Conservation (phyloP, 2,797 vertebrate species). For the Sebastes dallii region DNA sequence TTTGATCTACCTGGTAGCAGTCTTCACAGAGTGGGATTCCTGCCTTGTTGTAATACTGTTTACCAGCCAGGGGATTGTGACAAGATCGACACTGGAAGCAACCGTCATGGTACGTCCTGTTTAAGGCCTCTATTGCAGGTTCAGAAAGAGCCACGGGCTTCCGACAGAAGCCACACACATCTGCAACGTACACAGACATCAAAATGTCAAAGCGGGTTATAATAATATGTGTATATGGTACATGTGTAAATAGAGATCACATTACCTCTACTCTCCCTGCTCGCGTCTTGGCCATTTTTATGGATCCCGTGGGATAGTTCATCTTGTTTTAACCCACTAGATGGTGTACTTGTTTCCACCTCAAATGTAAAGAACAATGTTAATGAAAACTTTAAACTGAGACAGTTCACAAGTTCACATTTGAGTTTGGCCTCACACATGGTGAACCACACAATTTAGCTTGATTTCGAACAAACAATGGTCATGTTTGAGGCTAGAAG, state of each 20-base stretch:
- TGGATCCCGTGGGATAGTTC: slow-evolving; percentile 29
- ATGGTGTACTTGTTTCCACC: slow-evolving; percentile 61
- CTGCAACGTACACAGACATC: slow-evolving; percentile 71
- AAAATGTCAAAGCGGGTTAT: slow-evolving; percentile 16
- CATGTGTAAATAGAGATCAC: slow-evolving; percentile 12
- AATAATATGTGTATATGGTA: not conserved
- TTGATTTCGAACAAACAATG: not conserved
- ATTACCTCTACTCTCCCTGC: slow-evolving; percentile 69
- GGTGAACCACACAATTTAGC: not conserved
- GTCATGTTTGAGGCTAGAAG: not conserved
- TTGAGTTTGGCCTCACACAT: not conserved
- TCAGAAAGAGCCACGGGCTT: slow-evolving; percentile 83
- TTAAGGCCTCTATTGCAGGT: slow-evolving; percentile 87
- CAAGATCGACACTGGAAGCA: slow-evolving; percentile 94
- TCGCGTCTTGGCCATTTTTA: slow-evolving; percentile 43
- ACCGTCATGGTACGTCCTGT: slow-evolving; percentile 88
- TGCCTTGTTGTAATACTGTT: slow-evolving; percentile 91
- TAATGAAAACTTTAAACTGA: not conserved
- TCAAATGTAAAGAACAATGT: slow-evolving; percentile 29
- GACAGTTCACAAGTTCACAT: not conserved
- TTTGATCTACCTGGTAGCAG: slow-evolving; percentile 88
- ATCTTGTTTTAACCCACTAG: slow-evolving; percentile 65
- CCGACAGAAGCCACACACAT: slow-evolving; percentile 94
- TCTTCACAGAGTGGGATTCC: slow-evolving; percentile 88
- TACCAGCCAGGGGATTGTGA: slow-evolving; percentile 84